phyloP scores from a whole-genome alignment of 2,113 vertebrate genomes.

The Indri indri region DNA sequence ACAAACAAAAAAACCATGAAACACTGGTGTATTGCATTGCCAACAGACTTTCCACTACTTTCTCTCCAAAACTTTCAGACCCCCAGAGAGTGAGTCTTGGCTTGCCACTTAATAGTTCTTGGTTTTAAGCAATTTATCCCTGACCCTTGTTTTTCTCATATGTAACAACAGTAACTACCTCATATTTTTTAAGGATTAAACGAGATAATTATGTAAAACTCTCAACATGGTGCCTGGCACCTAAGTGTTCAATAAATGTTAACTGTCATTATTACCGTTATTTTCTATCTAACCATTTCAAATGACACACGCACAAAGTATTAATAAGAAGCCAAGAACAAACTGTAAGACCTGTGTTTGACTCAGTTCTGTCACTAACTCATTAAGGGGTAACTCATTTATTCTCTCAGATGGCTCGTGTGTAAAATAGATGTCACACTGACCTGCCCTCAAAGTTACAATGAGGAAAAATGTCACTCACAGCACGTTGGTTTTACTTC shows the following conservation, averaged over 20 bases:
- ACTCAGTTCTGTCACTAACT: neutral
- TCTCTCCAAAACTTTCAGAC: slow-evolving; percentile 12
- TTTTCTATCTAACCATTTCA: neutral
- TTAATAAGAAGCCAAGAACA: neutral
- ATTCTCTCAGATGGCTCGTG: neutral
- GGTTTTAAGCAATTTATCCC: slow-evolving; percentile 3
- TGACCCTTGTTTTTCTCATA: neutral
- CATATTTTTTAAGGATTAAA: slow-evolving; percentile 30
- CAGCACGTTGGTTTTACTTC: neutral
- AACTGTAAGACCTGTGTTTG: neutral
- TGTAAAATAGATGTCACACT: neutral
- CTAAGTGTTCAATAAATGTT: neutral
- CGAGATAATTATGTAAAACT: slow-evolving; percentile 16
- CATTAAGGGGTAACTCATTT: neutral
- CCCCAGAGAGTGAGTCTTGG: neutral
- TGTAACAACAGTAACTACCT: neutral
- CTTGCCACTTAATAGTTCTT: neutral
- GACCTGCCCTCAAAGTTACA: neutral
- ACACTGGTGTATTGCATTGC: neutral
- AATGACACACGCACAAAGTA: neutral
- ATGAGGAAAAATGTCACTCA: neutral
- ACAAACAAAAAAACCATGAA: neutral
- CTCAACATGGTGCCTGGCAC: neutral
- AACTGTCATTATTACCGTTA: neutral
- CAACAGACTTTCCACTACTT: neutral